Evolutionary conservation across 1,140 invertebrate genomes (phyloP).

Genomic region (Paracyclopina nana): DNA sequence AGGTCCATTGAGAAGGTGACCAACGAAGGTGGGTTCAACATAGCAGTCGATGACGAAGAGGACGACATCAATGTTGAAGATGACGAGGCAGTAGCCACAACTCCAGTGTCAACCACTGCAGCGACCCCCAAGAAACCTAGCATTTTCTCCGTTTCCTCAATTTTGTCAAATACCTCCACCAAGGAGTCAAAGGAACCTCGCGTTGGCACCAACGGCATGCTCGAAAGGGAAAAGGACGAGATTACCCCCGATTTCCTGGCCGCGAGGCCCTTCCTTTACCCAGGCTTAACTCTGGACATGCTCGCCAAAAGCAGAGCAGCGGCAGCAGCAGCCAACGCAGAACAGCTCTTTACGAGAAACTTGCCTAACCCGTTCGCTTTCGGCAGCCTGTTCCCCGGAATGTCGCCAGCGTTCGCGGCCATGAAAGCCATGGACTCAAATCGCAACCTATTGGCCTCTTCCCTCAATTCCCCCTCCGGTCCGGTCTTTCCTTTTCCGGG

Average conservation of each 20-base stretch:
- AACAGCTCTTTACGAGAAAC: conserved; percentile 33
- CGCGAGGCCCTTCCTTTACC: conserved; percentile 7
- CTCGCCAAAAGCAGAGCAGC: neutral
- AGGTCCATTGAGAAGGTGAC: neutral
- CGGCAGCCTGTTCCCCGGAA: neutral
- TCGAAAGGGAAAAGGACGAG: neutral
- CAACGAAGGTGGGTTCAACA: neutral
- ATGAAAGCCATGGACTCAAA: conserved; percentile 1
- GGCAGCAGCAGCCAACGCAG: conserved; percentile 29
- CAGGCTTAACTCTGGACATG: conserved; percentile 4
- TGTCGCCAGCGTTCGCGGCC: neutral
- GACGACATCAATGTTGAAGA: conserved; percentile 1
- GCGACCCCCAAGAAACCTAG: conserved; percentile 23
- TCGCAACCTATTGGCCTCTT: neutral
- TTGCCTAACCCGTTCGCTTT: neutral
- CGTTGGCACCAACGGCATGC: neutral
- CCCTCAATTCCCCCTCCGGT: neutral
- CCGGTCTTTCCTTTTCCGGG: conserved; percentile 7
- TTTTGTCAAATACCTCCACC: neutral
- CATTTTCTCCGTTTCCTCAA: conserved; percentile 31
- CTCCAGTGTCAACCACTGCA: conserved; percentile 24
- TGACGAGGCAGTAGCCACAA: neutral
- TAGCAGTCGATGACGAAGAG: conserved; percentile 3
- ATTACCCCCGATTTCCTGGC: neutral
- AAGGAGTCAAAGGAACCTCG: neutral